Percentiles rank a stretch among this genome's conserved stretches.
Conservation (phyloP, 2,888 invertebrate genomes). For the Scaptomyza parva region DNA sequence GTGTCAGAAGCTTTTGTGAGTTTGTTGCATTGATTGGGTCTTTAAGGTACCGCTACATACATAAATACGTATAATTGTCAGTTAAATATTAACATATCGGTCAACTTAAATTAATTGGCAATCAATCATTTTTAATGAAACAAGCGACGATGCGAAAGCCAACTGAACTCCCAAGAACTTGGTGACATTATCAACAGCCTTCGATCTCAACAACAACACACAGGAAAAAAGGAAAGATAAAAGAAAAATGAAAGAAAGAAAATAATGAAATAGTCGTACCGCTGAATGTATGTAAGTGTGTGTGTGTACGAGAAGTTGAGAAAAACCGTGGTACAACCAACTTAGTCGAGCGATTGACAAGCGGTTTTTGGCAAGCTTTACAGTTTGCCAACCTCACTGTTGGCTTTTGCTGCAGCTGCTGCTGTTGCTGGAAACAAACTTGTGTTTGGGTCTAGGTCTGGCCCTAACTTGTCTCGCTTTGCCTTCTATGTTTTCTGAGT, state of each 20-base stretch:
- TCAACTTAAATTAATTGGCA: constrained; percentile 81
- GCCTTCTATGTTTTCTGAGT: constrained; percentile 28
- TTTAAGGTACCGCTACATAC: constrained; percentile 17
- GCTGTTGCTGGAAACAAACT: background rate
- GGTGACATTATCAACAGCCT: constrained; percentile 70
- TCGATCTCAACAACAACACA: constrained; percentile 62
- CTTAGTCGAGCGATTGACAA: constrained; percentile 70
- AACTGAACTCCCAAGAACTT: constrained; percentile 27
- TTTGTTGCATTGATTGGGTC: constrained; percentile 2
- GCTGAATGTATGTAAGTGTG: constrained; percentile 37
- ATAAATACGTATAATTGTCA: constrained; percentile 56
- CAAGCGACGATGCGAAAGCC: constrained; percentile 41
- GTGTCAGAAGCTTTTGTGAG: background rate
- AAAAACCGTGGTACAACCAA: constrained; percentile 51
- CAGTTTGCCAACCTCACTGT: background rate
- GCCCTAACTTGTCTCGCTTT: constrained; percentile 14
- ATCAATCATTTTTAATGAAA: constrained; percentile 83
- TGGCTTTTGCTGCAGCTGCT: no score
- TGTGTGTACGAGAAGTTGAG: constrained; percentile 17
- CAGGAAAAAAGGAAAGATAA: constrained; percentile 17
- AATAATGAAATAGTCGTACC: constrained; percentile 42
- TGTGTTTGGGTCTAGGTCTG: background rate
- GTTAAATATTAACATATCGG: constrained; percentile 80
- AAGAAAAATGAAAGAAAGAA: constrained; percentile 11
- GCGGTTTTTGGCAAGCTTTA: constrained; percentile 54